Base-by-base conservation (phyloP, 1,140 invertebrate genomes). In the Whitmania pigra region DNA sequence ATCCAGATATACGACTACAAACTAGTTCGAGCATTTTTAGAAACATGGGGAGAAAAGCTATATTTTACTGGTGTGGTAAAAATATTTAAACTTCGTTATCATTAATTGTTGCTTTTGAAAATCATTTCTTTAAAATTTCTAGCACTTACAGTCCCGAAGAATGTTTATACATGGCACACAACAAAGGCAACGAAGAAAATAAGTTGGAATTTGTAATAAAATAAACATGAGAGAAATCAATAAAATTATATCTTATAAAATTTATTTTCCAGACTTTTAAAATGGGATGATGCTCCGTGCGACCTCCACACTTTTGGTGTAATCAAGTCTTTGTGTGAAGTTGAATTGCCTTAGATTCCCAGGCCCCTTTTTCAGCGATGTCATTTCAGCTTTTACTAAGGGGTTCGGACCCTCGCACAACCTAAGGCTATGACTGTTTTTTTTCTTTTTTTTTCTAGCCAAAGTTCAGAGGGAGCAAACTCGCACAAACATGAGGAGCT, bases 131-230 rank as follows among this genome's bases (percentile, higher is more conserved):
- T 68, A 2, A 20, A 67, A 9, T 36, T 72, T 70, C 17, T 43
- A 73, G 72, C 70, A 40, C 54, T 7, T 73, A 60, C 66, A 31
- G 53, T 31, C 72, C 72, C 20, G 72, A 73, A 49, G 72, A 73
- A 53, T 73, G 72, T 67, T 66, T 73, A 5, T 73, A 71, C 36
- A 25, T 73, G 55, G 22, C 71, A 20, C 17, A 22, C n/a, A 36
- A 72, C 36, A 22, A 71, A 53, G 54, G 57, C 20, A 57, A 71
- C 22, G 25, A 71, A 9, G 67, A 55, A 18, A 49, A 54, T 22
- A 73, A 43, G 72, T 73, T 29, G 57, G 67, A 25, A 20, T 25
- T 63, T 13, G 9, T 25, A 18, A 17, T 63, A 0, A 63, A 22
- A 63, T 63, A 63, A 63, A 31, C 57, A 25, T 57, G 25, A 9